These are phyloP conservation scores for Paraescarpia echinospica DNA, from an alignment of 1,140 invertebrate genomes.

Conservation along the genomic window DNA sequence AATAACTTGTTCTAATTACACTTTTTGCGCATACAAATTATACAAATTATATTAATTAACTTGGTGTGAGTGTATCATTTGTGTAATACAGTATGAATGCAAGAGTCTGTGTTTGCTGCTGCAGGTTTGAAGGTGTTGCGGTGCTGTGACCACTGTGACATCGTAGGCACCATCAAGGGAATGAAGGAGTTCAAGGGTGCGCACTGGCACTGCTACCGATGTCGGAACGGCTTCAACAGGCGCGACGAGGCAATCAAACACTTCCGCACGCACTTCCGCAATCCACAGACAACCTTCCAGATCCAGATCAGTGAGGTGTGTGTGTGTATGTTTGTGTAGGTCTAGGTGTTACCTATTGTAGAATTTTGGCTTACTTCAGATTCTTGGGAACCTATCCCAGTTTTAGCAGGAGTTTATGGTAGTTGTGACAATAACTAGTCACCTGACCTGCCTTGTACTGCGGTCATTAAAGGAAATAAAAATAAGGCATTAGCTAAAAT, in stretches of 20 bases:
- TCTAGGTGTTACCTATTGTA: background rate
- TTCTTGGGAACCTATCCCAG: background rate
- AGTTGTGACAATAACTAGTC: too few relatives aligned
- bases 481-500: too few relatives aligned
- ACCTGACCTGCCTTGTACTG: too few relatives aligned
- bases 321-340: background rate
- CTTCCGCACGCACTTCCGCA: slow-evolving; percentile 59
- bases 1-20: slow-evolving; percentile 10
- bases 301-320: slow-evolving; percentile 56
- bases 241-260: slow-evolving; percentile 59
- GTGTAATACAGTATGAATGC: background rate
- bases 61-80: background rate
- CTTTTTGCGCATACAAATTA: background rate
- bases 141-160: slow-evolving; percentile 59
- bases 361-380: background rate
- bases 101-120: slow-evolving; percentile 18
- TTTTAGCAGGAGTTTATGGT: background rate
- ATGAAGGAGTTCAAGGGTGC: slow-evolving; percentile 59
- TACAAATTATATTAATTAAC: too few relatives aligned
- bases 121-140: slow-evolving; percentile 56
- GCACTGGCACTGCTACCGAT: slow-evolving; percentile 60
- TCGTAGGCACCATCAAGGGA: slow-evolving; percentile 58
- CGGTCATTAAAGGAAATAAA: too few relatives aligned
- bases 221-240: slow-evolving; percentile 58
- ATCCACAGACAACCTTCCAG: slow-evolving; percentile 59